Conservation (phyloP, 2,888 invertebrate genomes). For the Euplagia quadripunctaria region DNA sequence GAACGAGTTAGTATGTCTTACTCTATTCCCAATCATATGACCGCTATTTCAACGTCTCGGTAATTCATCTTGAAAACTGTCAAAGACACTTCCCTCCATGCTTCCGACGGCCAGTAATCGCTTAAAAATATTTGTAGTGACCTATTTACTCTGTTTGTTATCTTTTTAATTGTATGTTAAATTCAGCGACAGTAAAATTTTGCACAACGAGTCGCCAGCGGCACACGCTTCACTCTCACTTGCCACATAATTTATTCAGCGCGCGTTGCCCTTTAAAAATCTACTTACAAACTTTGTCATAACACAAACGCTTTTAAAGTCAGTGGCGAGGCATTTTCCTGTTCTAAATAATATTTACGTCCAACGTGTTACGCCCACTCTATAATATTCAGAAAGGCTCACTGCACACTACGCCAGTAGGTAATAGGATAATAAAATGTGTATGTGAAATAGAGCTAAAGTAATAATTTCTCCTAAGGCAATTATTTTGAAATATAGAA, state of each 20-base stretch:
- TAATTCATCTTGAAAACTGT: no score
- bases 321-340: slow-evolving; percentile 7
- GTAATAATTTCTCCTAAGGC: neutral
- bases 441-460: neutral
- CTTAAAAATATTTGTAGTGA: neutral
- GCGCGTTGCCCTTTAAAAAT: slow-evolving; percentile 15
- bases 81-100: no score
- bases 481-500: neutral
- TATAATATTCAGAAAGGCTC: neutral
- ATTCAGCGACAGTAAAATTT: neutral
- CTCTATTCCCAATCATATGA: no score
- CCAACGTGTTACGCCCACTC: neutral
- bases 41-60: no score
- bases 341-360: slow-evolving; percentile 9
- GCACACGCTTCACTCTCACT: slow-evolving; percentile 4
- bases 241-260: slow-evolving; percentile 15
- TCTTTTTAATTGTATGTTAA: neutral
- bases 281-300: slow-evolving; percentile 18
- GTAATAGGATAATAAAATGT: slow-evolving; percentile 5
- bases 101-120: neutral
- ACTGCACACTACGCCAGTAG: neutral
- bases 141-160: neutral
- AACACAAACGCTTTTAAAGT: slow-evolving; percentile 16
- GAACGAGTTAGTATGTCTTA: no score
- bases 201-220: neutral